These are phyloP conservation scores for Nyctalus aviator DNA, from an alignment of 2,797 vertebrate species.

Conservation along the genomic window DNA sequence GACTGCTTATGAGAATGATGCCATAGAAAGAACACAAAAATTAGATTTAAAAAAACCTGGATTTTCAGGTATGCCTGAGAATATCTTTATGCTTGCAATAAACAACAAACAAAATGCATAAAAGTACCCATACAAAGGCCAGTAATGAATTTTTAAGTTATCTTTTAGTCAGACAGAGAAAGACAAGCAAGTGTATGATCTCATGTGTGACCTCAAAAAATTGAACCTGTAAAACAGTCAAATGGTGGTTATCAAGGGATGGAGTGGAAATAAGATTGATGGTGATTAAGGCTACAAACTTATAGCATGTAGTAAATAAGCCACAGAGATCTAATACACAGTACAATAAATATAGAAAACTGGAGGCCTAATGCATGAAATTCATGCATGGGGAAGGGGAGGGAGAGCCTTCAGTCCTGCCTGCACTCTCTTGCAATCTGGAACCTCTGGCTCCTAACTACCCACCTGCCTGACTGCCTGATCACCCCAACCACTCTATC, in stretches of 20 bases:
- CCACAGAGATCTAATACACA: background rate
- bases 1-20: background rate
- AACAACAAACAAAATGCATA: background rate
- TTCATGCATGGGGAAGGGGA: no score
- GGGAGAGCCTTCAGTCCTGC: no score
- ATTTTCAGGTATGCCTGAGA: background rate
- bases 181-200: background rate
- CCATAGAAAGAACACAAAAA: background rate
- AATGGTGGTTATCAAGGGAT: background rate
- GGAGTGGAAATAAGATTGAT: background rate
- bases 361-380: no score
- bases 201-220: background rate
- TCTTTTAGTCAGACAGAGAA: background rate
- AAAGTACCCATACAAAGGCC: background rate
- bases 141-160: background rate
- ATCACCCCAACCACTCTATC: no score
- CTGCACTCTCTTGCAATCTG: no score
- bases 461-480: no score
- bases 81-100: constrained; percentile 32
- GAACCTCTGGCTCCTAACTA: no score
- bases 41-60: background rate
- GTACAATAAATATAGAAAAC: no score
- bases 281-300: background rate
- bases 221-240: background rate
- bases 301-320: background rate